These are phyloP conservation scores for Axis porcinus DNA, from an alignment of 2,113 vertebrate species.

Conservation along the genomic window DNA sequence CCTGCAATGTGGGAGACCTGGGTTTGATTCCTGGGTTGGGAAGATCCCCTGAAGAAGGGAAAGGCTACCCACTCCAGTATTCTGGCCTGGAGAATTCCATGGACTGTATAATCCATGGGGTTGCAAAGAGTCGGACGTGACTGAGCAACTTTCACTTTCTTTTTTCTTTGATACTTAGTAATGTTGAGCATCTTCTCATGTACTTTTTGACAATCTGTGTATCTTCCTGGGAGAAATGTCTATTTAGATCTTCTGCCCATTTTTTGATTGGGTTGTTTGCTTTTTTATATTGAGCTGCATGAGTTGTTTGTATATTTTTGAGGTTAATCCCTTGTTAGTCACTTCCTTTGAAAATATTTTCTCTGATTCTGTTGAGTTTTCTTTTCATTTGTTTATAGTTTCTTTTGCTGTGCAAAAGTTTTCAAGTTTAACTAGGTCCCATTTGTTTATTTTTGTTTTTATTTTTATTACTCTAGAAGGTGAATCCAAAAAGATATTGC, in stretches of 20 bases:
- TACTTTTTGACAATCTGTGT: neutral
- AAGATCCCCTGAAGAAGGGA: neutral
- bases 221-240: neutral
- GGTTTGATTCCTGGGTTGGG: neutral
- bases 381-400: neutral
- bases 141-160: neutral
- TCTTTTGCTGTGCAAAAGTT: neutral
- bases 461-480: neutral
- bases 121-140: neutral
- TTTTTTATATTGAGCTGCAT: neutral
- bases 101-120: neutral
- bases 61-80: neutral
- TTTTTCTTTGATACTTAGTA: neutral
- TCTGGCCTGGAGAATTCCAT: neutral
- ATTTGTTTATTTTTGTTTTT: neutral
- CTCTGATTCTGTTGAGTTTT: neutral
- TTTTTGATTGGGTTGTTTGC: neutral
- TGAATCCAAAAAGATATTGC: neutral
- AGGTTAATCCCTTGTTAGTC: neutral
- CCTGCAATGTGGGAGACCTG: neutral
- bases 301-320: neutral
- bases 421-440: neutral
- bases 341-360: neutral
- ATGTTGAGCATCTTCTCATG: neutral
- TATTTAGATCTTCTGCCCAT: neutral